Conservation (phyloP, 2,888 invertebrate species). For the Stramonita haemastoma region DNA sequence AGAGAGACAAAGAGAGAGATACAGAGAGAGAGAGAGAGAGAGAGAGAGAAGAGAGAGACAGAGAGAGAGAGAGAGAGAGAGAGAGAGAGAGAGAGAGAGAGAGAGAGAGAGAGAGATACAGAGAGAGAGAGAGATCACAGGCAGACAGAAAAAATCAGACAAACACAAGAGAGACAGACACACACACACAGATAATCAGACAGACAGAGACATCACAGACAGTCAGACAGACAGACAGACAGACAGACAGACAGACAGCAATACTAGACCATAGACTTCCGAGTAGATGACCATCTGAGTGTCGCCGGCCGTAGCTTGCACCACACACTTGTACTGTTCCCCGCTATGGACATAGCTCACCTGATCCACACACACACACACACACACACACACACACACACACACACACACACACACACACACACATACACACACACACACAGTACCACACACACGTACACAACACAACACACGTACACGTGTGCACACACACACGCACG, state of each 20-base stretch:
- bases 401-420: background rate
- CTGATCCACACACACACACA: slow-evolving; percentile 32
- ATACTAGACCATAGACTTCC: slow-evolving; percentile 64
- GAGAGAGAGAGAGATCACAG: background rate
- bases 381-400: slow-evolving; percentile 6
- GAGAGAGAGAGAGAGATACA: background rate
- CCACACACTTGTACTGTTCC: slow-evolving; percentile 66
- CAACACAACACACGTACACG: background rate
- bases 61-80: background rate
- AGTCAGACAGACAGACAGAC: slow-evolving; percentile 25
- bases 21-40: background rate
- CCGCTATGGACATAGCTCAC: slow-evolving; percentile 59
- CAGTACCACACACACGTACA: background rate
- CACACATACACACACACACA: background rate
- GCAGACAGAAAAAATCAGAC: background rate
- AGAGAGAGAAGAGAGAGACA: no score
- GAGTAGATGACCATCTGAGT: slow-evolving; percentile 60
- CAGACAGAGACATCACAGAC: background rate
- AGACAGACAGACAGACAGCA: background rate
- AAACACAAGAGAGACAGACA: slow-evolving; percentile 17
- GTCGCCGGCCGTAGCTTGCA: slow-evolving; percentile 63
- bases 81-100: background rate
- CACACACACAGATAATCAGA: background rate
- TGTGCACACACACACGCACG: background rate
- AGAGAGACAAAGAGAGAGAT: background rate